phyloP scores from a whole-genome alignment of 2,797 vertebrate genomes.

The Melanotaenia trifasciata region DNA sequence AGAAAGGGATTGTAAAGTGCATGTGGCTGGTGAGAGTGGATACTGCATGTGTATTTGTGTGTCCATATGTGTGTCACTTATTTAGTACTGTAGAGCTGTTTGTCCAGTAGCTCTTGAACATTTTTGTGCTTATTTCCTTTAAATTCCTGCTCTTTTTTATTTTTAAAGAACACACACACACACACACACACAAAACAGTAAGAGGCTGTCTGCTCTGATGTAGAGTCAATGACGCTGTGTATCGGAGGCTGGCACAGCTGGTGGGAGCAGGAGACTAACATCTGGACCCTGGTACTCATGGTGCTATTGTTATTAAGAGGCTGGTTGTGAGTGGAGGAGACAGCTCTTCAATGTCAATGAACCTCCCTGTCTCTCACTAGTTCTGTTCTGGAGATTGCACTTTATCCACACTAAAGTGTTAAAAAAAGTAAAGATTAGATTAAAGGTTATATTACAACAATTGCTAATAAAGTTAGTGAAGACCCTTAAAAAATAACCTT shows the following conservation, averaged over 20 bases:
- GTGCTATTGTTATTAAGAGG: conserved; percentile 79
- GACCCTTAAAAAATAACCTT: background rate
- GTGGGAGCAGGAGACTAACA: conserved; percentile 75
- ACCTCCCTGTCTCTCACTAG: conserved; percentile 64
- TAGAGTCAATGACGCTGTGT: conserved; percentile 79
- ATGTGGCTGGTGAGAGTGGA: conserved; percentile 40
- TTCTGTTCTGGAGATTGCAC: conserved; percentile 37
- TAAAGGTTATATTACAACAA: background rate
- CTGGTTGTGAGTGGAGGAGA: conserved; percentile 75
- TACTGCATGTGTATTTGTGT: conserved; percentile 22
- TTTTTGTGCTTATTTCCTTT: conserved; percentile 45
- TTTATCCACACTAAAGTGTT: conserved; percentile 25
- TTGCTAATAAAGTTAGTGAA: background rate
- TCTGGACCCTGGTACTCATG: conserved; percentile 73
- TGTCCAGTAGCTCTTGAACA: conserved; percentile 40
- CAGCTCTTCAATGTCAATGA: conserved; percentile 76
- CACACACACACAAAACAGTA: conserved; percentile 13
- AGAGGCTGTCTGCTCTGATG: conserved; percentile 21
- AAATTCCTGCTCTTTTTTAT: conserved; percentile 10
- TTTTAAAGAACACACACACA: conserved; percentile 3
- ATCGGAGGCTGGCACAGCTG: conserved; percentile 79
- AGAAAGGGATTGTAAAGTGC: conserved; percentile 42
- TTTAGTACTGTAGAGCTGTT: conserved; percentile 41
- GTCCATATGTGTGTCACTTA: conserved; percentile 40
- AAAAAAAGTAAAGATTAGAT: conserved; percentile 10